These are phyloP conservation scores for Lomographa bimaculata DNA, from an alignment of 2,888 invertebrate species.

Conservation along the genomic window DNA sequence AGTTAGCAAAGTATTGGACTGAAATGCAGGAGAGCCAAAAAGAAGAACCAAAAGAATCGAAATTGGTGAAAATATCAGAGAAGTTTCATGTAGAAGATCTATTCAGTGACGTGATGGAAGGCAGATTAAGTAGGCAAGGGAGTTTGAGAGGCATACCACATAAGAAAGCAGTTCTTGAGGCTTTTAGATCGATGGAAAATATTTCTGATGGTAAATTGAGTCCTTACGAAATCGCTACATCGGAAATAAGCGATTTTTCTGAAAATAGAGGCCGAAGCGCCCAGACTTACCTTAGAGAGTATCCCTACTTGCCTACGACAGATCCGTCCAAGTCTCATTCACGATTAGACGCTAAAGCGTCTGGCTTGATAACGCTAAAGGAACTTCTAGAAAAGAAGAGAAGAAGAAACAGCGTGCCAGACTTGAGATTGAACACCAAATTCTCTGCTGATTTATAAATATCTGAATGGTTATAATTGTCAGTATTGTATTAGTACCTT, in stretches of 20 bases:
- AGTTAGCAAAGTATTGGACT: conserved; percentile 69
- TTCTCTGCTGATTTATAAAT: conserved; percentile 64
- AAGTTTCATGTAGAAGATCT: conserved; percentile 80
- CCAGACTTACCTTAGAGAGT: conserved; percentile 75
- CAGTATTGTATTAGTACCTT: conserved; percentile 60
- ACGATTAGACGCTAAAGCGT: conserved; percentile 67
- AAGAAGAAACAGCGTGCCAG: conserved; percentile 76
- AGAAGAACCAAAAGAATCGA: conserved; percentile 43
- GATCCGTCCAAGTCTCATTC: conserved; percentile 77
- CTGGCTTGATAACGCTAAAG: conserved; percentile 73
- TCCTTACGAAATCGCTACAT: conserved; percentile 67
- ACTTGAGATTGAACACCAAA: conserved; percentile 66
- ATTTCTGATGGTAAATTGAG: conserved; percentile 58
- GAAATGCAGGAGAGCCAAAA: conserved; percentile 53
- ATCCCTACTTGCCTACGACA: conserved; percentile 77
- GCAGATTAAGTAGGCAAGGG: conserved; percentile 73
- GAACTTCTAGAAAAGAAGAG: conserved; percentile 61
- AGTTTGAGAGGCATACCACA: conserved; percentile 79
- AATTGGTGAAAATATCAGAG: conserved; percentile 76
- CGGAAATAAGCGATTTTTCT: conserved; percentile 62
- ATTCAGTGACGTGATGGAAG: conserved; percentile 75
- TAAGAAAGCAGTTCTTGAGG: conserved; percentile 79
- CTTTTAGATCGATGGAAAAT: conserved; percentile 80
- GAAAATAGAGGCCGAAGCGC: conserved; percentile 64
- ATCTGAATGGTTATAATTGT: conserved; percentile 34